phyloP scores from a whole-genome alignment of 2,888 invertebrate genomes.

The Smittia sp. region DNA sequence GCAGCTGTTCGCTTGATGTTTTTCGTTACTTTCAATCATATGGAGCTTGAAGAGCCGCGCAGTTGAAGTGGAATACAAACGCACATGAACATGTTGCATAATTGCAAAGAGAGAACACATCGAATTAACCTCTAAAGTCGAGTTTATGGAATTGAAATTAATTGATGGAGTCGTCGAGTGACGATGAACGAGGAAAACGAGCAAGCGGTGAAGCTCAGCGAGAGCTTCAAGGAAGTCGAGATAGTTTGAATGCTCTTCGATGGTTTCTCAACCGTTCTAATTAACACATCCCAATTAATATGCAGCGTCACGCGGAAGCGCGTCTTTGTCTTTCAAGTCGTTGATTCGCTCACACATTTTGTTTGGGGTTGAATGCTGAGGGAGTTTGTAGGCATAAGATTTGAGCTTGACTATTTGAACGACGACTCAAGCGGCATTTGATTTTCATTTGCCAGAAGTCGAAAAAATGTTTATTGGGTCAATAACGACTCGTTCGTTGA shows the following conservation, averaged over 20 bases:
- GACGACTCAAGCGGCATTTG: background rate
- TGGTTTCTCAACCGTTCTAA: too few species aligned
- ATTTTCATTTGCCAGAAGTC: background rate
- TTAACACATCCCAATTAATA: too few species aligned
- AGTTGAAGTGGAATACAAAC: background rate
- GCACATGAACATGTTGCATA: constrained; percentile 3
- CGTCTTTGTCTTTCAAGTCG: too few species aligned
- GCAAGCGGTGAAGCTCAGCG: too few species aligned
- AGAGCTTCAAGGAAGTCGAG: background rate
- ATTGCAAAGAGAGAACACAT: background rate
- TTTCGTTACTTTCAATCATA: background rate
- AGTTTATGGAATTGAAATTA: constrained; percentile 2
- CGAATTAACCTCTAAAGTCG: constrained; percentile 12
- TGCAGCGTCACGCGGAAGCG: too few species aligned
- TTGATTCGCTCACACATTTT: too few species aligned
- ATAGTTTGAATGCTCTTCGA: too few species aligned
- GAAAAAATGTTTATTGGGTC: constrained; percentile 34
- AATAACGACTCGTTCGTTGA: background rate
- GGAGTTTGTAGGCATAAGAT: too few species aligned
- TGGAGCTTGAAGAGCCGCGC: background rate
- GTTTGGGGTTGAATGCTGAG: too few species aligned
- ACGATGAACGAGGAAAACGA: background rate
- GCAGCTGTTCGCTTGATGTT: constrained; percentile 12
- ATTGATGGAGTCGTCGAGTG: background rate
- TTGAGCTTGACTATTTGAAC: background rate